phyloP scores from a whole-genome alignment of 2,113 vertebrate species.

The Pipa parva region DNA sequence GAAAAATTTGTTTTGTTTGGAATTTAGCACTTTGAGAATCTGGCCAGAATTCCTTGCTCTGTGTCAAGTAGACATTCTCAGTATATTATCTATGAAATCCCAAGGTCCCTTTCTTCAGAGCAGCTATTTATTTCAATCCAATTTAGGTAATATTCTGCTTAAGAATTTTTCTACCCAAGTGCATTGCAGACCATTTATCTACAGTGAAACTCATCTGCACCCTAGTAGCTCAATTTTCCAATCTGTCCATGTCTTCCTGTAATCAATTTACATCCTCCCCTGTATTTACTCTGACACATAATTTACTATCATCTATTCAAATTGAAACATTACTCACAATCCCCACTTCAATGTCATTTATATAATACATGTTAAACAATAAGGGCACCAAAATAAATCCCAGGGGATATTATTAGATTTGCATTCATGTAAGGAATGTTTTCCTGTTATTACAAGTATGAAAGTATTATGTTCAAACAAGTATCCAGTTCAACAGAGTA shows the following conservation, averaged over 20 bases:
- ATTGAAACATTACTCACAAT: constrained; percentile 42
- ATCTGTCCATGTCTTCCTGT: constrained; percentile 33
- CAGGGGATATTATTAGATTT: constrained; percentile 2
- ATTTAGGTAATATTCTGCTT: constrained; percentile 42
- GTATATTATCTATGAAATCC: constrained; percentile 38
- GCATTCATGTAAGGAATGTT: not conserved
- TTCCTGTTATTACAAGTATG: constrained; percentile 1
- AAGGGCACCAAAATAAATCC: constrained; percentile 18
- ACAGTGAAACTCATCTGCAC: constrained; percentile 33
- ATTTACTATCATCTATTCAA: constrained; percentile 43
- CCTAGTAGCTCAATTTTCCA: constrained; percentile 38
- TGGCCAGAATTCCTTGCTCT: constrained; percentile 1
- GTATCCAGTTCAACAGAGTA: not conserved
- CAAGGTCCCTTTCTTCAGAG: constrained; percentile 39
- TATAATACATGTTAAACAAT: constrained; percentile 36
- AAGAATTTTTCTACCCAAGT: constrained; percentile 37
- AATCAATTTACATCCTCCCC: constrained; percentile 41
- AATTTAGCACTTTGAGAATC: constrained; percentile 12
- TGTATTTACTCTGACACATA: constrained; percentile 42
- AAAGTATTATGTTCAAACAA: not conserved
- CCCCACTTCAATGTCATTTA: constrained; percentile 36
- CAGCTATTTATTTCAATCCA: constrained; percentile 43
- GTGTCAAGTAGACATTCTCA: constrained; percentile 25
- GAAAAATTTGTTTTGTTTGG: not conserved
- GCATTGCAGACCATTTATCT: constrained; percentile 36